These are phyloP conservation scores for Proctacanthus coquilletti DNA, from an alignment of 1,140 invertebrate genomes.

Conservation along the genomic window DNA sequence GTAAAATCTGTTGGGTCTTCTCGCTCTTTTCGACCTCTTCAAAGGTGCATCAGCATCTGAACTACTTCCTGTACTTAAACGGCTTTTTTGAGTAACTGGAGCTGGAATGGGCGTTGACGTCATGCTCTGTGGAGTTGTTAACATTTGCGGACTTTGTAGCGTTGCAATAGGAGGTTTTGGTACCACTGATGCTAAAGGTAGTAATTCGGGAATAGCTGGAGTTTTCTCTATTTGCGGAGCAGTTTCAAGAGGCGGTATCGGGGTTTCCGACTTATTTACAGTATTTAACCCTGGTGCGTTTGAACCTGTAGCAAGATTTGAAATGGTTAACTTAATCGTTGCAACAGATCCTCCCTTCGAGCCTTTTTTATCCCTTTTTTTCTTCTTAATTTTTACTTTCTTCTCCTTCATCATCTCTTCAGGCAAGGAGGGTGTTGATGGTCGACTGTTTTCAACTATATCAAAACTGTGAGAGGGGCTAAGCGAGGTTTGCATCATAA, in stretches of 20 bases:
- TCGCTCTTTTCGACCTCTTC: constrained; percentile 56
- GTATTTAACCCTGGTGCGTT: background rate
- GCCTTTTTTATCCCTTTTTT: constrained; percentile 39
- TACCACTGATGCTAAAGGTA: background rate
- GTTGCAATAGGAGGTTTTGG: constrained; percentile 1
- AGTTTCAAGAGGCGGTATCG: background rate
- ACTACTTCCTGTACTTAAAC: constrained; percentile 24
- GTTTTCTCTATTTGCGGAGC: background rate
- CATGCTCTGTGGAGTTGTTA: background rate
- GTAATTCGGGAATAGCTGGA: background rate
- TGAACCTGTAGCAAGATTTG: background rate
- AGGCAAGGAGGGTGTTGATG: constrained; percentile 36
- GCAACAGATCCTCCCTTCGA: background rate
- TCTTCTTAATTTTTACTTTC: constrained; percentile 40
- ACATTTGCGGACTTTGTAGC: constrained; percentile 15
- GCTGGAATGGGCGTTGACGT: background rate
- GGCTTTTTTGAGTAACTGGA: constrained; percentile 10
- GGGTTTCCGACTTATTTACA: background rate
- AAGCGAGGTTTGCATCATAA: constrained; percentile 39
- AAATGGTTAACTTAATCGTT: background rate
- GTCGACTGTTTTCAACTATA: constrained; percentile 39
- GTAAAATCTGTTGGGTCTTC: constrained; percentile 69
- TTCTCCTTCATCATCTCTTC: constrained; percentile 31
- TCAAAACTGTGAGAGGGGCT: constrained; percentile 42
- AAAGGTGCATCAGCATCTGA: constrained; percentile 35